Evolutionary conservation across 2,888 invertebrate genomes (phyloP).

Genomic region (Cyaniris semiargus): DNA sequence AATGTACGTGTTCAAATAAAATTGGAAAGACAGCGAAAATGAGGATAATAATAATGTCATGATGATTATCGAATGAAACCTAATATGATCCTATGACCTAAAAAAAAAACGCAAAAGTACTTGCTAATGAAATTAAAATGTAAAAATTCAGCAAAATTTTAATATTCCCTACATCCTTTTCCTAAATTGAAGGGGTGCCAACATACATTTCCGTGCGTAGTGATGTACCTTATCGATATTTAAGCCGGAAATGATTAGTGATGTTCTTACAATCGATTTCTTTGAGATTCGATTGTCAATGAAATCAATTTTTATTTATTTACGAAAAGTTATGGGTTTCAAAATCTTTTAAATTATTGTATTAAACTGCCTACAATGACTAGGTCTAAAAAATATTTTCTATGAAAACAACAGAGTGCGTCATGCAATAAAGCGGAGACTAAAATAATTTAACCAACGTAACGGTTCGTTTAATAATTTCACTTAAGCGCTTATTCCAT

Average conservation of each 20-base stretch:
- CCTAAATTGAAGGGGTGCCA: not conserved
- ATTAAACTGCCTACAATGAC: too few relatives aligned
- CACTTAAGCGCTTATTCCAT: too few relatives aligned
- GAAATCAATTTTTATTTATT: too few relatives aligned
- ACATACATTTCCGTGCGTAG: constrained; percentile 34
- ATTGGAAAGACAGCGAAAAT: too few relatives aligned
- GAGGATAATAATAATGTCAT: too few relatives aligned
- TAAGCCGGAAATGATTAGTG: constrained; percentile 51
- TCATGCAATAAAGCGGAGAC: too few relatives aligned
- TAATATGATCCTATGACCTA: too few relatives aligned
- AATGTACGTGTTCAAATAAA: not conserved
- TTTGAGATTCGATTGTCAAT: not conserved
- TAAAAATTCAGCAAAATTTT: not conserved
- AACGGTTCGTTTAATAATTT: too few relatives aligned
- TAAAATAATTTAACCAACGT: too few relatives aligned
- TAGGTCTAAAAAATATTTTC: too few relatives aligned
- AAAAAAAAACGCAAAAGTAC: not conserved
- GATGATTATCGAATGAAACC: too few relatives aligned
- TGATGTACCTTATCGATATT: constrained; percentile 42
- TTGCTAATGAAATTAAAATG: not conserved
- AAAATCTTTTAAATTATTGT: not conserved
- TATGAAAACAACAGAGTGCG: too few relatives aligned
- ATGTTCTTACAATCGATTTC: constrained; percentile 41
- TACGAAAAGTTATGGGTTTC: not conserved
- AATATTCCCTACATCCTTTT: not conserved